Evolutionary conservation across 2,797 vertebrate genomes (phyloP).

Genomic region (Liparis tanakae): DNA sequence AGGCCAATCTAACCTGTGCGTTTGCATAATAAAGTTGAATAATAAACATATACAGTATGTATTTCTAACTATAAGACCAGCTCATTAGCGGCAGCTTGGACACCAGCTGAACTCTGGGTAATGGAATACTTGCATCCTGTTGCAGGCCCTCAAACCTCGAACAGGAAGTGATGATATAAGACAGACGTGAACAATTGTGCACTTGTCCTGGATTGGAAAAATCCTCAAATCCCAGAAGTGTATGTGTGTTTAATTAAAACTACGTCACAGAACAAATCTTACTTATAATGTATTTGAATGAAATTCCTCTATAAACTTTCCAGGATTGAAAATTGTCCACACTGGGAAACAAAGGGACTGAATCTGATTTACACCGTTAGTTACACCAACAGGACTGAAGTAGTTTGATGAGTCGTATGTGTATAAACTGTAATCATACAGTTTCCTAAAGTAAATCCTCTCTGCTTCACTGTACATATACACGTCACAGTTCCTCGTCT

Average conservation of each 20-base stretch:
- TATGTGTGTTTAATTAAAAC: background rate
- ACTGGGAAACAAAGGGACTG: background rate
- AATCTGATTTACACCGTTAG: background rate
- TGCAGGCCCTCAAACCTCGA: background rate
- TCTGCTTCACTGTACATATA: slow-evolving; percentile 43
- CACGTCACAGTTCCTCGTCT: slow-evolving; percentile 45
- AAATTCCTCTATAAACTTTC: background rate
- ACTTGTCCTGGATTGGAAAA: background rate
- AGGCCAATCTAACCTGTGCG: no score
- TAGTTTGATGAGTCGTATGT: slow-evolving; percentile 2
- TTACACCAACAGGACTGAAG: background rate
- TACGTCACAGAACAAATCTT: background rate
- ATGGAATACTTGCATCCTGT: background rate
- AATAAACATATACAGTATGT: background rate
- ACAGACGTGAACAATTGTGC: background rate
- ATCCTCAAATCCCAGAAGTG: background rate
- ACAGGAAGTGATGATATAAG: background rate
- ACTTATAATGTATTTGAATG: background rate
- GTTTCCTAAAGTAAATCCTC: slow-evolving; percentile 59
- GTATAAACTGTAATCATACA: slow-evolving; percentile 10
- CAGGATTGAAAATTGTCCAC: background rate
- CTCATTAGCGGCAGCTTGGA: background rate
- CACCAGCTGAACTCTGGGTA: background rate
- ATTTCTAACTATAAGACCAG: background rate
- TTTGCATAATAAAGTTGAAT: background rate